Percentiles rank a stretch among this genome's conserved stretches.
These are phyloP conservation scores for Toxotes lorentzi DNA, from an alignment of 2,797 vertebrate species.

Conservation along the genomic window DNA sequence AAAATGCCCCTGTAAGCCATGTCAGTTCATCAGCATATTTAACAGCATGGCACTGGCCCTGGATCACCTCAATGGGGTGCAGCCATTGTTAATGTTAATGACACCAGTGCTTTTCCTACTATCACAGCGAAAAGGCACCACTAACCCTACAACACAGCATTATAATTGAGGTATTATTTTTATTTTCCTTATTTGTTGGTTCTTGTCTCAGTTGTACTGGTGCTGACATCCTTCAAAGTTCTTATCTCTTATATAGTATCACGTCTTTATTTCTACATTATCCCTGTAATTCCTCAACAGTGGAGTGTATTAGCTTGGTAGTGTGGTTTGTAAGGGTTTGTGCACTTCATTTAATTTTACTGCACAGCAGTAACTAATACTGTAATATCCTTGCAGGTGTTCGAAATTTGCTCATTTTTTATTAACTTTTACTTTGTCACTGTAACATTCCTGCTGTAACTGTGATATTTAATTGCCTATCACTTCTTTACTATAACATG, in stretches of 20 bases:
- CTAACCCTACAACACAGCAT: not conserved
- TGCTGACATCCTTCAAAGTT: not conserved
- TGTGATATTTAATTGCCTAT: not conserved
- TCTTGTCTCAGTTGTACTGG: not conserved
- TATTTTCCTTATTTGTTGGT: not conserved
- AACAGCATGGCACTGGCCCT: not conserved
- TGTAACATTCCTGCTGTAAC: not conserved
- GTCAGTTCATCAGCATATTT: no score
- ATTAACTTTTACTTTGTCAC: not conserved
- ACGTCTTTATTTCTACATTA: not conserved
- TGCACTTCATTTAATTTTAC: not conserved
- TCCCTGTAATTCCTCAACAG: not conserved
- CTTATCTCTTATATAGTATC: not conserved
- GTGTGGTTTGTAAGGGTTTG: not conserved
- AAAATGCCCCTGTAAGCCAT: no score
- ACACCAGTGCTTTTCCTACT: not conserved
- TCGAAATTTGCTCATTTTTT: not conserved
- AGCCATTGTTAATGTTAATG: not conserved
- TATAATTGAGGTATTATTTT: not conserved
- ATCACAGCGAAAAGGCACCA: not conserved
- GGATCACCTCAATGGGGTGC: not conserved
- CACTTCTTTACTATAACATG: not conserved
- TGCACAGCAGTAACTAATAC: not conserved
- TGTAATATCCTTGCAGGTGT: not conserved
- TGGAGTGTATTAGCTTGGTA: not conserved